Conservation (phyloP, 2,888 invertebrate genomes). For the Dexiosoma caninum region DNA sequence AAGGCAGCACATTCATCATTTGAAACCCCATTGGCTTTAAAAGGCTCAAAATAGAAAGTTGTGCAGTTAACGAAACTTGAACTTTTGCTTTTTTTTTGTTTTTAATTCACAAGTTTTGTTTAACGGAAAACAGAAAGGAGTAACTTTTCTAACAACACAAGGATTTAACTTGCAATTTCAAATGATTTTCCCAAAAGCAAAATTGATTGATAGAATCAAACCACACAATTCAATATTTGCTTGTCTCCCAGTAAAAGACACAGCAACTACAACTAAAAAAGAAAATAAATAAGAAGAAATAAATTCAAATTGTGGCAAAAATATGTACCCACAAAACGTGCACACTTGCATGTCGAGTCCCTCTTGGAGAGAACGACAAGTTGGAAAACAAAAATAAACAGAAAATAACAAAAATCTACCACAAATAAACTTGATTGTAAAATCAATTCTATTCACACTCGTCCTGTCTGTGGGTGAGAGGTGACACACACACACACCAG, state of each 20-base stretch:
- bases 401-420: background rate
- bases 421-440: background rate
- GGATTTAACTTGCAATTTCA: constrained; percentile 22
- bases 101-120: background rate
- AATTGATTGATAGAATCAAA: constrained; percentile 36
- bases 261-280: background rate
- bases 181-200: background rate
- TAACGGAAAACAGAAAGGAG: background rate
- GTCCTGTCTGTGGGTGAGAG: too few relatives aligned
- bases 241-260: background rate
- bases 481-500: background rate
- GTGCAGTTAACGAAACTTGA: too few relatives aligned
- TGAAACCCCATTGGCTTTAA: too few relatives aligned
- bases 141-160: background rate
- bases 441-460: background rate
- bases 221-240: constrained; percentile 5
- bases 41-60: too few relatives aligned
- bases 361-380: background rate
- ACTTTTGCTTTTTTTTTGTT: too few relatives aligned
- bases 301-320: background rate
- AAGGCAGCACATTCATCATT: too few relatives aligned
- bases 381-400: background rate
- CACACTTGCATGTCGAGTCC: background rate
- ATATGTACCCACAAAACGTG: too few relatives aligned
- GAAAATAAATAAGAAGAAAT: too few relatives aligned